Evolutionary conservation across 1,140 invertebrate species (phyloP).

Genomic region (Diprion similis): DNA sequence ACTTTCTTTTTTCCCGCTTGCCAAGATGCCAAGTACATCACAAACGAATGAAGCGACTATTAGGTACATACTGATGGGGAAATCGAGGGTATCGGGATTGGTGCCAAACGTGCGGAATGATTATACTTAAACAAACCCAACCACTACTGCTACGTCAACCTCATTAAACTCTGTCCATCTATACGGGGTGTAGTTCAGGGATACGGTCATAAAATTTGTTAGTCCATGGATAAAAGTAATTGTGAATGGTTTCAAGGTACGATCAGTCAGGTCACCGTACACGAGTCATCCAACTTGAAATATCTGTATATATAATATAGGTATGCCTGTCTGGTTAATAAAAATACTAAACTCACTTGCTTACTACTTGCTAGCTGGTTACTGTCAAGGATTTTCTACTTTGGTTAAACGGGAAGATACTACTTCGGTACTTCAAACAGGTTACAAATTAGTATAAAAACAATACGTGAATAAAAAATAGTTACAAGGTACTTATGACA

Average conservation of each 20-base stretch:
- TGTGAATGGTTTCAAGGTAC: too few species aligned
- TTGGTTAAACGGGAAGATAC: too few species aligned
- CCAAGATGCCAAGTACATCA: too few species aligned
- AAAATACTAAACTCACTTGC: background rate
- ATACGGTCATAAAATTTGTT: background rate
- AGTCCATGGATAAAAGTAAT: background rate
- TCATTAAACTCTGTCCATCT: background rate
- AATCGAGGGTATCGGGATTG: background rate
- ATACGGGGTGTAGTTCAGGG: background rate
- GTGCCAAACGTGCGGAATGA: background rate
- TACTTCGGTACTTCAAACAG: too few species aligned
- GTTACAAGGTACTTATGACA: too few species aligned
- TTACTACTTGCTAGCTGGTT: background rate
- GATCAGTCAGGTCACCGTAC: background rate
- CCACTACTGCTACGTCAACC: constrained; percentile 1
- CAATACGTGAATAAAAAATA: too few species aligned
- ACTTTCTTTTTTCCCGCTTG: too few species aligned
- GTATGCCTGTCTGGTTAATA: too few species aligned
- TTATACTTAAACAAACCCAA: background rate
- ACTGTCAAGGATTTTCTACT: constrained; percentile 3
- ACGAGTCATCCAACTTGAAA: background rate
- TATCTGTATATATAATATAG: too few species aligned
- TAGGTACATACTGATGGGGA: too few species aligned
- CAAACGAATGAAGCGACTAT: too few species aligned
- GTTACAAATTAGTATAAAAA: background rate